Conservation (phyloP, 1,140 invertebrate genomes). For the Metopolophium dirhodum region DNA sequence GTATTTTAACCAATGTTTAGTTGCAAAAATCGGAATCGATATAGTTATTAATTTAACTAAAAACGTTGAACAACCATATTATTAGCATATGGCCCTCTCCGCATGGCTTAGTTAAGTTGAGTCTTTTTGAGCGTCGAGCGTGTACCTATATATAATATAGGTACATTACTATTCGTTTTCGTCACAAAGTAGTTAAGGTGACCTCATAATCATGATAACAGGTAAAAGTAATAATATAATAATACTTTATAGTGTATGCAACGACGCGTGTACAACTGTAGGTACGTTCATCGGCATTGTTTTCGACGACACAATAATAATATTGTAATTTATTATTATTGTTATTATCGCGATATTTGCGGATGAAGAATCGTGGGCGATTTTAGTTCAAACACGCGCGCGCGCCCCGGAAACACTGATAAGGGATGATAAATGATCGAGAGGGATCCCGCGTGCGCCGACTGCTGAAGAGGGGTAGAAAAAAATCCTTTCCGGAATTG, state of each 20-base stretch:
- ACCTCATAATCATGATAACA: too few relatives aligned
- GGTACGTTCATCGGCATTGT: not conserved
- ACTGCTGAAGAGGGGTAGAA: not conserved
- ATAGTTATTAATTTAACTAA: too few relatives aligned
- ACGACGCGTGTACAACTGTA: not conserved
- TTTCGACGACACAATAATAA: not conserved
- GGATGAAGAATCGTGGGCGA: not conserved
- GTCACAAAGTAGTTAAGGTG: too few relatives aligned
- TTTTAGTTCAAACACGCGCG: not conserved
- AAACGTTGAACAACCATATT: too few relatives aligned
- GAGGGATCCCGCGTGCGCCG: not conserved
- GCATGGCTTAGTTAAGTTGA: not conserved
- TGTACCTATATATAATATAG: not conserved
- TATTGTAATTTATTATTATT: not conserved
- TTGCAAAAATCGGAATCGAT: too few relatives aligned
- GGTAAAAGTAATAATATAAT: too few relatives aligned
- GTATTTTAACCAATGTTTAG: too few relatives aligned
- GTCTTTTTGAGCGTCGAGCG: not conserved
- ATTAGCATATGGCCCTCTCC: too few relatives aligned
- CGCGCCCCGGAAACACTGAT: not conserved
- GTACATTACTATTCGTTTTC: too few relatives aligned
- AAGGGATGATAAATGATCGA: constrained; percentile 10
- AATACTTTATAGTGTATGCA: not conserved
- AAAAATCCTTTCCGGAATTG: constrained; percentile 13
- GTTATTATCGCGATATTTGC: not conserved